A percentile compares a stretch with the other conserved stretches of the same genome.
Evolutionary conservation across 2,113 vertebrate species (phyloP).

Genomic region (Ictalurus punctatus): DNA sequence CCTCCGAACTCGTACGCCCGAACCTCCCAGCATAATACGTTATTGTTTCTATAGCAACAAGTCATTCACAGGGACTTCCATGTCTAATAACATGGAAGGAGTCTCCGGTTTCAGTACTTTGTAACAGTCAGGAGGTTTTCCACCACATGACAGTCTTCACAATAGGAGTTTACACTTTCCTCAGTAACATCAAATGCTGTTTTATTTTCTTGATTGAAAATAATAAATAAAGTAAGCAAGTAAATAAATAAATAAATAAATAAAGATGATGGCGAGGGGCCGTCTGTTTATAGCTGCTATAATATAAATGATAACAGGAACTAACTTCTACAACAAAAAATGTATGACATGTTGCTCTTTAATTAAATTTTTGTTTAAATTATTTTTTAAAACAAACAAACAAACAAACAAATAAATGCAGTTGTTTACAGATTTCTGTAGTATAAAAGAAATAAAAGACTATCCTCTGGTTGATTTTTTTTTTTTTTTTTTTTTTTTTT

Average conservation of each 20-base stretch:
- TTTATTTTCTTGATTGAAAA: too few relatives aligned
- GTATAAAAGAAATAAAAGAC: not conserved
- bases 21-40: not conserved
- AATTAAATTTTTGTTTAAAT: too few relatives aligned
- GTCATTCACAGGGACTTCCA: not conserved
- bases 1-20: not conserved
- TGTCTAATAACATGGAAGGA: not conserved
- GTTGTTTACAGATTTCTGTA: not conserved
- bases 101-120: not conserved
- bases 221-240: too few relatives aligned
- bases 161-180: not conserved
- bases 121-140: not conserved
- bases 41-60: not conserved
- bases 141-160: not conserved
- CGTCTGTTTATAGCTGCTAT: not conserved
- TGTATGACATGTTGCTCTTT: not conserved
- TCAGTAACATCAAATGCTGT: not conserved
- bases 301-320: not conserved
- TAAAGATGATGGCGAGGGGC: not conserved
- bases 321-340: not conserved
- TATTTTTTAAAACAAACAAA: too few relatives aligned
- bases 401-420: not conserved
- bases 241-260: too few relatives aligned
- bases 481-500: not conserved
- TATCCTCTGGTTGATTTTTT: not conserved